A percentile compares a stretch with the other conserved stretches of the same genome.
Evolutionary conservation across 2,888 invertebrate genomes (phyloP).

Genomic region (Dorcus parallelipipedus): DNA sequence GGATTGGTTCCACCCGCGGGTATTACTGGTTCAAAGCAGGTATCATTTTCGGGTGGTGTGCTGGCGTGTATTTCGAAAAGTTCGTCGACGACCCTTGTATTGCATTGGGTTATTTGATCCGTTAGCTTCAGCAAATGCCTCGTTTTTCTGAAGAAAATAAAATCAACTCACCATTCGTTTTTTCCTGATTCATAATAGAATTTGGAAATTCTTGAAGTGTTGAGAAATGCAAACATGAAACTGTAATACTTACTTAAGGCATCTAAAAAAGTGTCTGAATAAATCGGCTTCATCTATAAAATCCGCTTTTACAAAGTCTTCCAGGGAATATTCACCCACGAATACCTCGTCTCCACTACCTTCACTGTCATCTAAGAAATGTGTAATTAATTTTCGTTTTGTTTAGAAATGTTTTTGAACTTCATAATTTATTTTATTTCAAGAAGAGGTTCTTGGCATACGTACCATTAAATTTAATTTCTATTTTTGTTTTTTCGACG

Average conservation of each 20-base stretch:
- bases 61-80: not conserved
- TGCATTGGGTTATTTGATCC: not conserved
- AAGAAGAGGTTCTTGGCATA: too few relatives aligned
- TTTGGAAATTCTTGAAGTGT: not conserved
- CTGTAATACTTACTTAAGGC: conserved; percentile 6
- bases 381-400: too few relatives aligned
- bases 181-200: not conserved
- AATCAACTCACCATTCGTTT: not conserved
- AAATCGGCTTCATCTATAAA: conserved; percentile 10
- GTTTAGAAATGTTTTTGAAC: too few relatives aligned
- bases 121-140: not conserved
- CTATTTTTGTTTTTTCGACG: too few relatives aligned
- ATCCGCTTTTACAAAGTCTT: conserved; percentile 5
- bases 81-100: not conserved
- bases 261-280: conserved; percentile 6
- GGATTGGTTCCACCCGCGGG: not conserved
- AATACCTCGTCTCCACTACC: not conserved
- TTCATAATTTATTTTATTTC: too few relatives aligned
- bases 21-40: not conserved
- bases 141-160: not conserved
- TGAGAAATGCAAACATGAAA: not conserved
- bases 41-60: not conserved
- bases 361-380: not conserved
- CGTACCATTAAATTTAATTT: too few relatives aligned
- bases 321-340: not conserved